Conservation (phyloP, 1,140 invertebrate species). For the Andricus grossulariae region DNA sequence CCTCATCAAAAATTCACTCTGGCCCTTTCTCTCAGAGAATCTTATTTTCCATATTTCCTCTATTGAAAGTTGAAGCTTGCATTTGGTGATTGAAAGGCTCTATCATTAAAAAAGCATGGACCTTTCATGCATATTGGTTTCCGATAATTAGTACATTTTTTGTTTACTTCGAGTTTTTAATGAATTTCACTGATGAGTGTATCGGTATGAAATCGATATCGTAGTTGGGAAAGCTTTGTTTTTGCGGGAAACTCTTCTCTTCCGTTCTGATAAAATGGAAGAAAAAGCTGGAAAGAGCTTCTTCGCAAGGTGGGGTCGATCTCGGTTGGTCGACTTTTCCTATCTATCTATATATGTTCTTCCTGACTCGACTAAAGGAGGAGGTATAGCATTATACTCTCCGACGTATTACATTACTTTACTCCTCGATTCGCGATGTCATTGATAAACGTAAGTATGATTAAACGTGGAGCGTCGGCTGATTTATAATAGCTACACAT, state of each 20-base stretch:
- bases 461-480: conserved; percentile 50
- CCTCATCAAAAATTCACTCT: no score
- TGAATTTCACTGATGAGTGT: not conserved
- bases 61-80: no score
- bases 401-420: conserved; percentile 37
- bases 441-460: conserved; percentile 61
- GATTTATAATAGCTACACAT: conserved; percentile 52
- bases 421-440: conserved; percentile 48
- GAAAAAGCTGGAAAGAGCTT: conserved; percentile 41
- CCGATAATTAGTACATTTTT: not conserved
- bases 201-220: not conserved
- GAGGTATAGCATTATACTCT: conserved; percentile 49
- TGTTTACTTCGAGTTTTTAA: not conserved
- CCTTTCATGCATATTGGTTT: not conserved
- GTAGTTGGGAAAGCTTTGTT: not conserved
- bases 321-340: conserved; percentile 41
- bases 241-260: conserved; percentile 2
- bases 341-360: conserved; percentile 30
- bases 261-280: conserved; percentile 43
- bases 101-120: no score
- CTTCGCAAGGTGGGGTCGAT: conserved; percentile 43
- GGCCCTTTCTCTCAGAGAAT: no score
- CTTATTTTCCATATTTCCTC: no score
- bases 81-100: no score
- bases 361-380: conserved; percentile 37